These are phyloP conservation scores for Lycocorax pyrrhopterus DNA, from an alignment of 2,113 vertebrate species.

Conservation along the genomic window DNA sequence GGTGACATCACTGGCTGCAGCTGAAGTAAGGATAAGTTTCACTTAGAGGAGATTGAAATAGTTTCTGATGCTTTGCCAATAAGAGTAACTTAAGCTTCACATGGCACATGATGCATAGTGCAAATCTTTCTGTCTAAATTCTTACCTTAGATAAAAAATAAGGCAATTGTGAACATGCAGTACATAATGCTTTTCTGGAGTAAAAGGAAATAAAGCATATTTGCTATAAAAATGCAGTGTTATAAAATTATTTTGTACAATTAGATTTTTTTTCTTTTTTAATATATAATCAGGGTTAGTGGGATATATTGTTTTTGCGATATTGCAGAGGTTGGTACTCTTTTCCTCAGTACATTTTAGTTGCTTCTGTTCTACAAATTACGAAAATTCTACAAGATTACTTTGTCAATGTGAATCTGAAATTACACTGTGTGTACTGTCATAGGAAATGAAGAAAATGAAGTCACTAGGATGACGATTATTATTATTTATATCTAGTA, in stretches of 20 bases:
- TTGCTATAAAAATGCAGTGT: neutral
- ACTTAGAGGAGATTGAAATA: conserved; percentile 80
- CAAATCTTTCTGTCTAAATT: conserved; percentile 56
- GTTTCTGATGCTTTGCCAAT: conserved; percentile 75
- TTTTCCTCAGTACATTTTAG: neutral
- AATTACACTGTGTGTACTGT: neutral
- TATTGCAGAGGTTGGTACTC: neutral
- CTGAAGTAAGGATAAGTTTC: conserved; percentile 89
- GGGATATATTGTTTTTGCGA: neutral
- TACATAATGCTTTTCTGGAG: neutral
- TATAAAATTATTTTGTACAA: neutral
- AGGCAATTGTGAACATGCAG: conserved; percentile 1
- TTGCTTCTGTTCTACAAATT: neutral
- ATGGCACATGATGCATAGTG: conserved; percentile 70
- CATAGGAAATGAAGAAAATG: neutral
- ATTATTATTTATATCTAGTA: neutral
- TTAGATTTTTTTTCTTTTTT: neutral
- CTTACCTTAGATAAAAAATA: conserved; percentile 29
- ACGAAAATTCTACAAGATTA: neutral
- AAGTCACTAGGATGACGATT: neutral
- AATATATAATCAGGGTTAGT: neutral
- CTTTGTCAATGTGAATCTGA: neutral
- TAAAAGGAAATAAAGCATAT: neutral
- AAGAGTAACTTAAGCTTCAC: conserved; percentile 72
- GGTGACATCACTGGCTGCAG: conserved; percentile 94